Percentiles rank a stretch among this genome's conserved stretches.
Conservation (phyloP, 2,888 invertebrate species). For the Aphidius colemani region DNA sequence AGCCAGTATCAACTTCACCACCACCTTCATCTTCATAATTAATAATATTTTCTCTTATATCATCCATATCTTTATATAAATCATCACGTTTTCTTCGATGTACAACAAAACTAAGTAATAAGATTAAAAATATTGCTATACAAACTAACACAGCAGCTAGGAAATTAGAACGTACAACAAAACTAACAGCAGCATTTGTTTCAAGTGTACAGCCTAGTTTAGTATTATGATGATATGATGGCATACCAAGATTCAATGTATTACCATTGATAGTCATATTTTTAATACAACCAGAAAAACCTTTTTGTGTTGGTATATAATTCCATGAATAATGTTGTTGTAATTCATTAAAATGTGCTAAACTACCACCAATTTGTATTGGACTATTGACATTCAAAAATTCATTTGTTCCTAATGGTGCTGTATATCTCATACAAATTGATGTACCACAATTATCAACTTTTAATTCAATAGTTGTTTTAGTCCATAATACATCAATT, state of each 20-base stretch:
- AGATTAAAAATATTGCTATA: slow-evolving; percentile 78
- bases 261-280: slow-evolving; percentile 85
- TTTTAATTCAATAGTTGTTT: slow-evolving; percentile 72
- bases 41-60: slow-evolving; percentile 95
- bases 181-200: slow-evolving; percentile 77
- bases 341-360: slow-evolving; percentile 69
- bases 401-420: slow-evolving; percentile 73
- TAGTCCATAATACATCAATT: slow-evolving; percentile 70
- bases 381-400: slow-evolving; percentile 86
- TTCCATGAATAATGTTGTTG: slow-evolving; percentile 72
- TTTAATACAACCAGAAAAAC: slow-evolving; percentile 87
- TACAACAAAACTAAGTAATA: slow-evolving; percentile 89
- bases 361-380: slow-evolving; percentile 80
- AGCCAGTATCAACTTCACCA: slow-evolving; percentile 95
- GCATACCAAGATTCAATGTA: slow-evolving; percentile 86
- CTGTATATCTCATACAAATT: slow-evolving; percentile 72
- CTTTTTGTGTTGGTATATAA: slow-evolving; percentile 70
- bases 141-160: no score
- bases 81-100: slow-evolving; percentile 85
- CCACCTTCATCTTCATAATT: slow-evolving; percentile 98
- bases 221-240: slow-evolving; percentile 73
- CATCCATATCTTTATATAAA: slow-evolving; percentile 90
- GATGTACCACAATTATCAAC: slow-evolving; percentile 76
- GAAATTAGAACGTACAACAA: slow-evolving; percentile 85
- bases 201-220: slow-evolving; percentile 77